Conservation (phyloP, 2,888 invertebrate genomes). For the Fragum fragum region DNA sequence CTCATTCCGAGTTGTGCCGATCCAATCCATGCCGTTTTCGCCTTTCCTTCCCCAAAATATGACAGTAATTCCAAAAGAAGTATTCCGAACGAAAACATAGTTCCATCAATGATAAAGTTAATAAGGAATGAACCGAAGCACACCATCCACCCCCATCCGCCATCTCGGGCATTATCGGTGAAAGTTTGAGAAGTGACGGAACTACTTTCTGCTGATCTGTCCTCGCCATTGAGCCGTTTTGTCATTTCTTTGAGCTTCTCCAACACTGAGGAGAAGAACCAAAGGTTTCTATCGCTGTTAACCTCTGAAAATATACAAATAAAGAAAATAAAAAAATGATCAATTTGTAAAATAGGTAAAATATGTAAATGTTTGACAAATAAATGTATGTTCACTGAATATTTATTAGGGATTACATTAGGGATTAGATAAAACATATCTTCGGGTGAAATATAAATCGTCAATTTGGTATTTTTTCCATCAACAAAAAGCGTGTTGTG, state of each 20-base stretch:
- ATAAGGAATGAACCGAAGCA: constrained; percentile 79
- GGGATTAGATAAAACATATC: no score
- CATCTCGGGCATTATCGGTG: constrained; percentile 71
- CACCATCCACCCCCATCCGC: constrained; percentile 82
- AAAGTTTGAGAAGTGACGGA: neutral
- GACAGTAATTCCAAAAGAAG: constrained; percentile 76
- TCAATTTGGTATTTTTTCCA: no score
- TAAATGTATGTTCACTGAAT: no score
- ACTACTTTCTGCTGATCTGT: constrained; percentile 19
- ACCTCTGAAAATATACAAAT: neutral
- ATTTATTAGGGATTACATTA: no score
- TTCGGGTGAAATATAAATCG: no score
- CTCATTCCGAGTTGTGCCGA: constrained; percentile 77
- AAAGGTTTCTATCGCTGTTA: constrained; percentile 4
- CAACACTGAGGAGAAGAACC: neutral
- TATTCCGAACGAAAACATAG: constrained; percentile 81
- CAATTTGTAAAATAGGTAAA: no score
- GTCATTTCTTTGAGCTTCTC: constrained; percentile 25
- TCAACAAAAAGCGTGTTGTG: no score
- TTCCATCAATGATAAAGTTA: constrained; percentile 81
- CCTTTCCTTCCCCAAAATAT: constrained; percentile 76
- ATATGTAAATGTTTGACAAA: no score
- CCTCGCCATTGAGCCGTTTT: constrained; percentile 5
- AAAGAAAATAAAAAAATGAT: no score
- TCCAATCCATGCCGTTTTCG: constrained; percentile 80